Conservation (phyloP, 2,113 vertebrate species). For the Cisticola juncidis region DNA sequence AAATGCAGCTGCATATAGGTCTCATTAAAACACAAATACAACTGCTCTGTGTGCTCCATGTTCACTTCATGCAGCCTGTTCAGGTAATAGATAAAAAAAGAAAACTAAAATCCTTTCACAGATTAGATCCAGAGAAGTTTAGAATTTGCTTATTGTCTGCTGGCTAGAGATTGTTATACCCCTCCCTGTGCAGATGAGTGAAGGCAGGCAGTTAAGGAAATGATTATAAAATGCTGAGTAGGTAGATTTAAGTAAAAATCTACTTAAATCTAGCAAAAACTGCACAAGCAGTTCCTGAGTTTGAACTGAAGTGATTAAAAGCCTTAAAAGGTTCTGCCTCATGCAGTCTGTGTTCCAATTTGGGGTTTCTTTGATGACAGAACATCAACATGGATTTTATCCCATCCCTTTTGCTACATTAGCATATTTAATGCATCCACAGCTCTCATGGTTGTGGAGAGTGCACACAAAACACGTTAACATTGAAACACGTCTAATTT, state of each 20-base stretch:
- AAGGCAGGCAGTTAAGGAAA: slow-evolving; percentile 22
- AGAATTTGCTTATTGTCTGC: slow-evolving; percentile 25
- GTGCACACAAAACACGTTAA: background rate
- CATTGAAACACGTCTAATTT: background rate
- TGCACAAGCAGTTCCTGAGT: background rate
- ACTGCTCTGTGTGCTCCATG: slow-evolving; percentile 29
- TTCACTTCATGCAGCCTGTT: background rate
- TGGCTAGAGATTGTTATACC: background rate
- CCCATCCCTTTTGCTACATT: background rate
- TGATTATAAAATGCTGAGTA: slow-evolving; percentile 52
- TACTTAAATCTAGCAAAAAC: background rate
- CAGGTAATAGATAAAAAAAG: slow-evolving; percentile 21
- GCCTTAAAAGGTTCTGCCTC: background rate
- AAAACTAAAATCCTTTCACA: slow-evolving; percentile 29
- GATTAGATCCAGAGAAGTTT: slow-evolving; percentile 53
- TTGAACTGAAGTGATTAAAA: background rate
- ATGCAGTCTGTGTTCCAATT: background rate
- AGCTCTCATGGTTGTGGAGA: background rate
- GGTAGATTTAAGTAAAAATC: slow-evolving; percentile 27
- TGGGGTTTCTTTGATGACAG: background rate
- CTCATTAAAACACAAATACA: slow-evolving; percentile 63
- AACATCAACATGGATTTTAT: background rate
- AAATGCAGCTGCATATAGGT: slow-evolving; percentile 75
- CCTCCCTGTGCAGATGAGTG: background rate
- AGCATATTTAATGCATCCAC: background rate